Conservation (phyloP, 2,797 vertebrate species). For the Hippopotamyrus pictus region DNA sequence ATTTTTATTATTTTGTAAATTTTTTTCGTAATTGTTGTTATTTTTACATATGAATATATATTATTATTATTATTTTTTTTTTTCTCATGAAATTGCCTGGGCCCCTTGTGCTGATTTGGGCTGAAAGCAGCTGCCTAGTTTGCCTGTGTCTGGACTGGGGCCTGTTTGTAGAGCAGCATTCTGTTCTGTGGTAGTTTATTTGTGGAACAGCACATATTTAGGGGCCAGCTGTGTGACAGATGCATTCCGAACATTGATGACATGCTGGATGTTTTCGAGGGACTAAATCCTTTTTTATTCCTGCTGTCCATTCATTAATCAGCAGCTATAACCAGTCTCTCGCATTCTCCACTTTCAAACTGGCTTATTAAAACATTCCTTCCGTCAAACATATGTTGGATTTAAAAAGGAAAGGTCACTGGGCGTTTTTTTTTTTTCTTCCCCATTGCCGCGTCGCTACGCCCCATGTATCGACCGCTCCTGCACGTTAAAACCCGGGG, state of each 20-base stretch:
- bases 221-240: neutral
- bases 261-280: neutral
- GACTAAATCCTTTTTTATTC: neutral
- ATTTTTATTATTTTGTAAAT: neutral
- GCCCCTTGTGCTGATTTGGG: neutral
- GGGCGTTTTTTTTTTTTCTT: neutral
- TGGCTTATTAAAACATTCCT: slow-evolving; percentile 5
- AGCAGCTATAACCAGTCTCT: neutral
- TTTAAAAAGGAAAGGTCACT: slow-evolving; percentile 13
- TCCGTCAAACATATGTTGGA: neutral
- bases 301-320: neutral
- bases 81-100: neutral
- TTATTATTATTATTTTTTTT: neutral
- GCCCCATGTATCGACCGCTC: neutral
- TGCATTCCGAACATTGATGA: neutral
- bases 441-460: neutral
- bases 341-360: neutral
- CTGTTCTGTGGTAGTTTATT: neutral
- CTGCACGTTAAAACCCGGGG: neutral
- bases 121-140: neutral
- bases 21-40: neutral
- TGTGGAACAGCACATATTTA: neutral
- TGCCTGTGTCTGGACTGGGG: neutral
- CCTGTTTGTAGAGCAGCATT: neutral
- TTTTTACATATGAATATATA: neutral